Base-by-base conservation (phyloP, 2,113 vertebrate genomes). In the Balaenoptera acutorostrata region DNA sequence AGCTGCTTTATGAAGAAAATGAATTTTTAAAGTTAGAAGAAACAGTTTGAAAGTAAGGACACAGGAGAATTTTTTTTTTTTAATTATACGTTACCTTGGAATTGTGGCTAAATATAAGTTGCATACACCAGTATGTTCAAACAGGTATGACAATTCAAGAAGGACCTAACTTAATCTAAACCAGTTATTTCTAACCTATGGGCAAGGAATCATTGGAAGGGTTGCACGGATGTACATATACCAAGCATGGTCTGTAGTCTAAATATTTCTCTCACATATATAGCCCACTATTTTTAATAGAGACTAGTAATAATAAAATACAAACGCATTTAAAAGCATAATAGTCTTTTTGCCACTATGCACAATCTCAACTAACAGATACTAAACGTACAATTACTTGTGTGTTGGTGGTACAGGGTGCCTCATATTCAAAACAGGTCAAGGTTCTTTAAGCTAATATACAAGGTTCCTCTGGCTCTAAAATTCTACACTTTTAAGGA, bases 121-220 rank as follows among this genome's bases (percentile, higher is more conserved):
- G 9, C n/a, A 84, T 10, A 74, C 44, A 39, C 17, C 31, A 68
- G 23, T 46, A 87, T n/a, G 14, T 61, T 77, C 55, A 96, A 85
- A 82, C 8, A 82, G 33, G 41, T 83, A 91, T 13, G 44, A 85
- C 59, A 89, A 64, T 41, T 88, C 17, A 20, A 46, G 29, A 94
- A 96, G 49, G 49, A 95, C 33, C 52, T 59, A 88, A 95, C 41
- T 41, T 87, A 68, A 94, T 46, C 52, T 90, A 74, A 93, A n/a
- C 15, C 78, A 96, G 23, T 55, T 96, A 96, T 92, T 92, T 92
- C 71, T 95, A 95, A 96, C 9, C 17, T 71, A 17, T 20, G 14
- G 52, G 52, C 68, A 94, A 84, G 4, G 14, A 93, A 20, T 71
- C 57, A 59, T 0, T 39, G 27, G 29, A 66, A 85, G 57, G 55